These are phyloP conservation scores for Antitype chi DNA, from an alignment of 2,888 invertebrate species.

Conservation along the genomic window DNA sequence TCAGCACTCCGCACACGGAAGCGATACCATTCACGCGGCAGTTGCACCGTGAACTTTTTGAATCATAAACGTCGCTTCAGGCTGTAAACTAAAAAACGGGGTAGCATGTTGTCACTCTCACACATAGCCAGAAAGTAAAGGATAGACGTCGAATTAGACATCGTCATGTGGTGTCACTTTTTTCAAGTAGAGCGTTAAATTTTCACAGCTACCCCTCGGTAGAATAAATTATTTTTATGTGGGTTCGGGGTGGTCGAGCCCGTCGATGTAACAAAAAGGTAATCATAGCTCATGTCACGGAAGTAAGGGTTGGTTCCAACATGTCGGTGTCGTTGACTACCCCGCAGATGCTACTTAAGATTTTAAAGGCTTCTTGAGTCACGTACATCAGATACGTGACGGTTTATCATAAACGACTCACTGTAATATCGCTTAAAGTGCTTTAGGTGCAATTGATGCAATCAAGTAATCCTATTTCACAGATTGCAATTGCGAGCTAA, in stretches of 20 bases:
- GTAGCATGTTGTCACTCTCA: slow-evolving; percentile 71
- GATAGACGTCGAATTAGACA: slow-evolving; percentile 74
- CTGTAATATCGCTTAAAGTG: slow-evolving; percentile 16
- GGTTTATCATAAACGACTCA: slow-evolving; percentile 41
- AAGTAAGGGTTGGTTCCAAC: slow-evolving; percentile 85
- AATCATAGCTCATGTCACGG: slow-evolving; percentile 81
- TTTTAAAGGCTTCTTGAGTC: slow-evolving; percentile 60
- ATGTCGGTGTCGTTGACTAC: slow-evolving; percentile 75
- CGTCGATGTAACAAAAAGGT: slow-evolving; percentile 82
- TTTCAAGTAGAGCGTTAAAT: slow-evolving; percentile 85
- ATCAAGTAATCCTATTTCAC: slow-evolving; percentile 31
- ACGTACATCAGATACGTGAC: slow-evolving; percentile 55
- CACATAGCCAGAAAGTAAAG: slow-evolving; percentile 72
- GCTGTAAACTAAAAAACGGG: slow-evolving; percentile 76
- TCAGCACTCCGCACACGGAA: slow-evolving; percentile 74
- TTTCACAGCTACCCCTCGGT: slow-evolving; percentile 87
- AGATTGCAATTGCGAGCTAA: slow-evolving; percentile 26
- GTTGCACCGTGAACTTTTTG: slow-evolving; percentile 86
- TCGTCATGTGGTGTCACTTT: slow-evolving; percentile 85
- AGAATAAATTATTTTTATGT: slow-evolving; percentile 89
- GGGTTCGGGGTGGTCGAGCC: slow-evolving; percentile 87
- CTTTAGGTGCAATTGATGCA: slow-evolving; percentile 37
- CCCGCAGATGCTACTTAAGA: slow-evolving; percentile 79
- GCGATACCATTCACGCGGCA: slow-evolving; percentile 76
- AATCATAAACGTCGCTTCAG: slow-evolving; percentile 80